Base-by-base conservation (phyloP, 64 coral and sea anemone genomes). In the Montipora capricornis region DNA sequence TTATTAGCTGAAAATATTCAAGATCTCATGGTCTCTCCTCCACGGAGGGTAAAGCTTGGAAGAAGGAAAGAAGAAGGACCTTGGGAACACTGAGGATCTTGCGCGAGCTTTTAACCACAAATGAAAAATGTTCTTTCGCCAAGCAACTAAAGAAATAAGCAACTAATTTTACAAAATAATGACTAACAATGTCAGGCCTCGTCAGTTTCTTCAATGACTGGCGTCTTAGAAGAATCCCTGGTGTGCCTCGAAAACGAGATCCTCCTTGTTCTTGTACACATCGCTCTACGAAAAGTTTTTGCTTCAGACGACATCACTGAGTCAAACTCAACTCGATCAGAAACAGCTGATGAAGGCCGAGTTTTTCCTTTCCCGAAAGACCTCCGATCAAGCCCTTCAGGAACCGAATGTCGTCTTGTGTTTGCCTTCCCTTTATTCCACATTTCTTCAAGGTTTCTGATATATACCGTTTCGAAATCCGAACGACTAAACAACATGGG, bases 401-500 rank as follows among this genome's bases (percentile, higher is more conserved):
- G 62, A 17, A 6, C 68, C 66, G 82, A 86, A 7, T 47, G 66
- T 86, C 16, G 14, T 48, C 82, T 86, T 71, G 64, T 9, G 26
- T 17, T 86, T 66, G 59, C 2, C 45, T 20, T 3, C 4, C 57
- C 5, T 47, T 68, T 67, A 9, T 50, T 59, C 61, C 48, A 26
- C 62, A 49, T 51, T 14, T 14, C 74, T 76, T 12, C 29, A 47
- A 64, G 60, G 37, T 84, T 84, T 5, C 62, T 14, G 16, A 13
- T 37, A 84, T 47, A 62, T 47, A 67, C 46, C 44, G 37, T 29
- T 10, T 86, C 20, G 46, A 86, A 86, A 86, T 86, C 82, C 3
- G 66, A 71, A 20, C 82, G 66, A 22, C 44, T 48, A 22, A 71
- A 86, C 15, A 86, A 10, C 66, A 16, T 20, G 0, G 82, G 45